Base-by-base conservation (phyloP, 2,888 invertebrate species). In the Hydrotaea cyrtoneurina region DNA sequence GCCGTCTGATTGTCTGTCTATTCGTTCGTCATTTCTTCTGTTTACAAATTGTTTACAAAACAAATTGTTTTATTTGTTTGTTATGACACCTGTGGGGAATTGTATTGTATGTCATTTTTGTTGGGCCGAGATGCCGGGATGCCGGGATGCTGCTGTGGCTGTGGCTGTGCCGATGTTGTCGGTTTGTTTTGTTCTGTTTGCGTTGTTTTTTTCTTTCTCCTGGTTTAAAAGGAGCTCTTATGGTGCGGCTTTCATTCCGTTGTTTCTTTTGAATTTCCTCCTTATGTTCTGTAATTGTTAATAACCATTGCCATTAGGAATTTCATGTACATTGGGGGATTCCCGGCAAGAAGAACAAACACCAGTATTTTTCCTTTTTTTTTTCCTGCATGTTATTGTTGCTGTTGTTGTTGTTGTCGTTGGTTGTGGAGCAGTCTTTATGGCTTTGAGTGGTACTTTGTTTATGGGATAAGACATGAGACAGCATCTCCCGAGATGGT, bases 21-120 rank as follows among this genome's bases (percentile, higher is more conserved):
- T 59, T 59, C 59, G 59, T 59, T 59, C 59, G 59, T 59, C 59
- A 59, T 59, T 64, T 64, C 36, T 31, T n/a, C n/a, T 64, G 39
- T 64, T 31, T 64, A 39, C 46, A 69, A 69, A 69, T 69, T 69
- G 69, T 69, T 69, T 69, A 21, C 71, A 66, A 73, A 78, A 64
- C 64, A 84, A 84, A 81, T 78, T 81, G 78, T 62, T 81, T 79
- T 79, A 81, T 84, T 81, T 72, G 84, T 81, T 78, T 81, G 55
- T 84, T 84, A 76, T 84, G 73, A 79, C 81, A 84, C 81, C 84
- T 84, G 78, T 73, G 62, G 84, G 84, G 84, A 84, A 81, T 79
- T 84, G 72, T 66, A 71, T 50, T 79, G 75, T 55, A 31, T 72
- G 75, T 76, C 72, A 75, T 72, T 76, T 76, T 39, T 57, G 7